Evolutionary conservation across 2,797 vertebrate species (phyloP).

Genomic region (Sarcophilus harrisii): DNA sequence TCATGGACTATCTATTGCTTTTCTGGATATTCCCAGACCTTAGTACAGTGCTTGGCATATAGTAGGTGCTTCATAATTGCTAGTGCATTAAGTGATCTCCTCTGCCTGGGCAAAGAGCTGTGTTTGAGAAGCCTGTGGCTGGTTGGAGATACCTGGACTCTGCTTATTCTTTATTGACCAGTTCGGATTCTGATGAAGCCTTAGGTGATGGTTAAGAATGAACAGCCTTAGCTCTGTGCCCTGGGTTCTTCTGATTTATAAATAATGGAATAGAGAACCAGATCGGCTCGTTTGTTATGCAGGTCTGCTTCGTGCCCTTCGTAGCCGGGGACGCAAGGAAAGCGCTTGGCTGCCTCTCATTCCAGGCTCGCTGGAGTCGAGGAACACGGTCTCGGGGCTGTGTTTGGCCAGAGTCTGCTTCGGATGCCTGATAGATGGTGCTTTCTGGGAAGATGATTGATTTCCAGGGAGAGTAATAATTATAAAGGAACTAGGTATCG

Average conservation of each 20-base stretch:
- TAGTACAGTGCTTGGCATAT: background rate
- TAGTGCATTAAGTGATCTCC: background rate
- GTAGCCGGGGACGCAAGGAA: slow-evolving; percentile 21
- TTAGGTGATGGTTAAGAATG: background rate
- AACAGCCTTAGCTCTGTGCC: background rate
- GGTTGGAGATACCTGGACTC: background rate
- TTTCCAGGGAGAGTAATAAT: slow-evolving; percentile 47
- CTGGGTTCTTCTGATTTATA: background rate
- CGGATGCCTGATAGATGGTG: slow-evolving; percentile 25
- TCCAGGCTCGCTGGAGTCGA: slow-evolving; percentile 50
- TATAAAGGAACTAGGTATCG: slow-evolving; percentile 13
- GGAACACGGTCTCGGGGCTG: slow-evolving; percentile 40
- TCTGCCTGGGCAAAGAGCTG: background rate
- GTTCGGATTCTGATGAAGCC: background rate
- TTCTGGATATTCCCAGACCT: background rate
- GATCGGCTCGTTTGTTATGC: background rate
- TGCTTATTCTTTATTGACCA: background rate
- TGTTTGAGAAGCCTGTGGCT: background rate
- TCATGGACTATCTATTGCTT: background rate
- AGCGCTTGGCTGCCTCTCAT: slow-evolving; percentile 47
- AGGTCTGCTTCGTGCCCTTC: background rate
- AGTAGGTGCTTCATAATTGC: background rate
- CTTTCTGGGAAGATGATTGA: slow-evolving; percentile 53
- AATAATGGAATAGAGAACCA: slow-evolving; percentile 32
- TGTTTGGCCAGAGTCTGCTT: slow-evolving; percentile 49